A percentile compares a stretch with the other conserved stretches of the same genome.
Evolutionary conservation across 2,888 invertebrate species (phyloP).

Genomic region (Heliconius ethilla): DNA sequence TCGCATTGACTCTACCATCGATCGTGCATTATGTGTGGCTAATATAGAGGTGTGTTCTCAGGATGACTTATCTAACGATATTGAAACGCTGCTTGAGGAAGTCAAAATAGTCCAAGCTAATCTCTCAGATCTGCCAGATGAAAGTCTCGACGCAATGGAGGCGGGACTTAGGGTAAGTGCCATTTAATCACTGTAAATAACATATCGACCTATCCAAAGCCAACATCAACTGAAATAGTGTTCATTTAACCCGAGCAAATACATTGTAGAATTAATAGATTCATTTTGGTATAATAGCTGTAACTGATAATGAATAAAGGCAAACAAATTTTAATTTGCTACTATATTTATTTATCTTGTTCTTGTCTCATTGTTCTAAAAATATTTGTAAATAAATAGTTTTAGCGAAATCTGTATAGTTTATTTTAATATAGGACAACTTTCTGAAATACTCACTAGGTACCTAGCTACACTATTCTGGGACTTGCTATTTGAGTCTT

Average conservation of each 20-base stretch:
- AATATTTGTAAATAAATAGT: slow-evolving; percentile 19
- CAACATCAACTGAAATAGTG: neutral
- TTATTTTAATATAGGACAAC: slow-evolving; percentile 55
- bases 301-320: neutral
- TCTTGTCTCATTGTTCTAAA: neutral
- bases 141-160: slow-evolving; percentile 87
- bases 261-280: neutral
- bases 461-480: slow-evolving; percentile 50
- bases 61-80: slow-evolving; percentile 85
- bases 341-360: neutral
- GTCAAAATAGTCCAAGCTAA: slow-evolving; percentile 85
- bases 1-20: slow-evolving; percentile 21
- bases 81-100: slow-evolving; percentile 86
- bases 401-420: slow-evolving; percentile 18
- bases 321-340: neutral
- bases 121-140: slow-evolving; percentile 85
- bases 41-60: slow-evolving; percentile 79
- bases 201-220: slow-evolving; percentile 35
- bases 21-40: slow-evolving; percentile 54
- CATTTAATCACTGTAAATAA: slow-evolving; percentile 53
- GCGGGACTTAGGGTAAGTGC: slow-evolving; percentile 86
- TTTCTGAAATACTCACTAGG: slow-evolving; percentile 40
- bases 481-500: slow-evolving; percentile 45
- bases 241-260: slow-evolving; percentile 19
- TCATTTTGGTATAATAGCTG: neutral